phyloP scores from a whole-genome alignment of 2,888 invertebrate genomes.

The Pyrgus malvae region DNA sequence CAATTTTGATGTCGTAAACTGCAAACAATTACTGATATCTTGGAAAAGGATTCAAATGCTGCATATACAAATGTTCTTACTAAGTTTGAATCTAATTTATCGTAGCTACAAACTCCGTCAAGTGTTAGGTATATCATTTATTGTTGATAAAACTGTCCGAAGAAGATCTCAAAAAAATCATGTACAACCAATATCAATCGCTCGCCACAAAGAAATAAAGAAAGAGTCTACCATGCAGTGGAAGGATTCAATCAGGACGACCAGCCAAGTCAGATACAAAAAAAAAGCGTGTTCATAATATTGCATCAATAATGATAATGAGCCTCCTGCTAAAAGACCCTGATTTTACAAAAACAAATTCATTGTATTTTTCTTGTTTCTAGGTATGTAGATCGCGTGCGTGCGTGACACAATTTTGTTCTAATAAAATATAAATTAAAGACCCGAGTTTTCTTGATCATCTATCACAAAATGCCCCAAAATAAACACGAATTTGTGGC shows the following conservation, averaged over 20 bases:
- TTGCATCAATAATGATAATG: conserved; percentile 25
- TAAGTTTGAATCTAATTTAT: conserved; percentile 28
- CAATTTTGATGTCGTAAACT: conserved; percentile 22
- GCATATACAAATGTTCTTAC: conserved; percentile 3
- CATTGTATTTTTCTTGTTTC: not conserved
- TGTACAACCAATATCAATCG: conserved; percentile 1
- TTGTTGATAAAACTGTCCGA: conserved; percentile 27
- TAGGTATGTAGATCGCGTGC: not conserved
- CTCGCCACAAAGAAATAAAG: conserved; percentile 17
- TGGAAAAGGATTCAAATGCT: not conserved
- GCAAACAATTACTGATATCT: conserved; percentile 22
- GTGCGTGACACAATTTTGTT: not conserved
- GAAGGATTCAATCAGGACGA: conserved; percentile 29
- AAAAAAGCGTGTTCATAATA: conserved; percentile 30
- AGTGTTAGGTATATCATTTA: conserved; percentile 34
- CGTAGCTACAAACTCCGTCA: conserved; percentile 32
- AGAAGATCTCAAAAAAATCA: conserved; percentile 3
- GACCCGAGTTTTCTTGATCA: not conserved
- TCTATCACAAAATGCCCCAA: not conserved
- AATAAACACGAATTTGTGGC: not conserved
- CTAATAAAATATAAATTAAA: not conserved
- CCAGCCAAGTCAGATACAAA: conserved; percentile 30
- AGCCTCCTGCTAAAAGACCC: conserved; percentile 18
- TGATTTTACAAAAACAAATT: not conserved
- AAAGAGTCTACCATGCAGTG: conserved; percentile 17